Percentiles rank a stretch among this genome's conserved stretches.
These are phyloP conservation scores for Patagioenas fasciata DNA, from an alignment of 2,113 vertebrate species.

Conservation along the genomic window DNA sequence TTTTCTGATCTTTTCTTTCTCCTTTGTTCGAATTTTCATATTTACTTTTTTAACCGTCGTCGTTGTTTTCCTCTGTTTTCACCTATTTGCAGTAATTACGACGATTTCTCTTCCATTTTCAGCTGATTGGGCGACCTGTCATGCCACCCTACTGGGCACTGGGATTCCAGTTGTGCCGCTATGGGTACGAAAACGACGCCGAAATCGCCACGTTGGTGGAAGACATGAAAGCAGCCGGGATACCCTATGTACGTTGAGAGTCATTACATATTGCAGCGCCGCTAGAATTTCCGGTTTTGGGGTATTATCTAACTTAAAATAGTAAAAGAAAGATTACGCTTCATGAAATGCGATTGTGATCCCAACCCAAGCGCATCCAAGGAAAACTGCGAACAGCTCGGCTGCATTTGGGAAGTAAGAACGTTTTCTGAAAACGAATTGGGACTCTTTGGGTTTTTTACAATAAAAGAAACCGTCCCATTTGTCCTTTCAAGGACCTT, in stretches of 20 bases:
- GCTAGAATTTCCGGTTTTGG: not conserved
- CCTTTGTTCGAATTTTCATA: not conserved
- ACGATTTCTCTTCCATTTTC: not conserved
- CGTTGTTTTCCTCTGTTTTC: not conserved
- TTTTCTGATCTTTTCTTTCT: too few relatives aligned
- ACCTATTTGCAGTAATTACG: not conserved
- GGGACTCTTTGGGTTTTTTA: not conserved
- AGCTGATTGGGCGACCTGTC: slow-evolving; percentile 89
- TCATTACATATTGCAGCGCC: fast-evolving
- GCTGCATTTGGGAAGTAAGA: slow-evolving; percentile 64
- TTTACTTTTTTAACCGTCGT: too few relatives aligned
- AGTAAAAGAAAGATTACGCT: fast-evolving
- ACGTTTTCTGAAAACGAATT: not conserved
- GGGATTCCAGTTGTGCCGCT: slow-evolving; percentile 92
- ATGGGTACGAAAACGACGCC: slow-evolving; percentile 84
- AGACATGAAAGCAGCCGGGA: slow-evolving; percentile 77
- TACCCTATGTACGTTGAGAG: slow-evolving; percentile 83
- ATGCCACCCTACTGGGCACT: slow-evolving; percentile 93
- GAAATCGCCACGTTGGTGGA: slow-evolving; percentile 80
- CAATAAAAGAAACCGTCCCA: not conserved
- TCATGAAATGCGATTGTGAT: slow-evolving; percentile 62
- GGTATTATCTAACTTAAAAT: not conserved
- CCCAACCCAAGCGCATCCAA: not conserved
- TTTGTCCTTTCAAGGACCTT: not conserved
- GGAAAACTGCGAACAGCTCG: slow-evolving; percentile 6